phyloP scores from a whole-genome alignment of 2,888 invertebrate species.

The Nephrotoma appendiculata region DNA sequence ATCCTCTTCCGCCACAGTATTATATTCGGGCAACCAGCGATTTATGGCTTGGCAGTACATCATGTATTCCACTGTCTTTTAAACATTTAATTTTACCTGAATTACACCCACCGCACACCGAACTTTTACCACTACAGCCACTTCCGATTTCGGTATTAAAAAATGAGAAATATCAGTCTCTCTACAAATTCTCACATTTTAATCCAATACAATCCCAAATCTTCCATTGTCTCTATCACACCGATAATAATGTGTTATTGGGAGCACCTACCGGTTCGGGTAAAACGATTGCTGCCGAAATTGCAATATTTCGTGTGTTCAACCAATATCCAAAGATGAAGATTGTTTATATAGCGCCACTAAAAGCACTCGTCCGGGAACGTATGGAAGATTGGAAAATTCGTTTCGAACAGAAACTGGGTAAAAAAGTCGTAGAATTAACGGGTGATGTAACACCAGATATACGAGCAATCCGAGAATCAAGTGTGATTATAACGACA shows the following conservation, averaged over 20 bases:
- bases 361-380: constrained; percentile 95
- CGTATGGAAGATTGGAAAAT: constrained; percentile 90
- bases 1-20: constrained; percentile 85
- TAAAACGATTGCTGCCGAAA: constrained; percentile 95
- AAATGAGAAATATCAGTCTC: constrained; percentile 56
- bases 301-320: constrained; percentile 90
- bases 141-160: constrained; percentile 71
- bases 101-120: constrained; percentile 84
- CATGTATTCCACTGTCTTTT: constrained; percentile 51
- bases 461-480: constrained; percentile 60
- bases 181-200: constrained; percentile 88
- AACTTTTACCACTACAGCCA: constrained; percentile 80
- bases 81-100: constrained; percentile 83
- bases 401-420: constrained; percentile 55
- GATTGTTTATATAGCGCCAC: constrained; percentile 94
- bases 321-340: constrained; percentile 64
- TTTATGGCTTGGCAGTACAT: constrained; percentile 46
- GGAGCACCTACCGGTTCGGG: constrained; percentile 82
- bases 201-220: constrained; percentile 98
- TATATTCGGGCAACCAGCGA: constrained; percentile 78
- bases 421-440: constrained; percentile 81
- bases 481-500: constrained; percentile 94
- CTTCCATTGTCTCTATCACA: constrained; percentile 91
- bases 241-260: constrained; percentile 81
- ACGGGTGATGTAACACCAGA: constrained; percentile 89